A percentile compares a stretch with the other conserved stretches of the same genome.
These are phyloP conservation scores for Callipepla californica DNA, from an alignment of 2,113 vertebrate species.

Conservation along the genomic window DNA sequence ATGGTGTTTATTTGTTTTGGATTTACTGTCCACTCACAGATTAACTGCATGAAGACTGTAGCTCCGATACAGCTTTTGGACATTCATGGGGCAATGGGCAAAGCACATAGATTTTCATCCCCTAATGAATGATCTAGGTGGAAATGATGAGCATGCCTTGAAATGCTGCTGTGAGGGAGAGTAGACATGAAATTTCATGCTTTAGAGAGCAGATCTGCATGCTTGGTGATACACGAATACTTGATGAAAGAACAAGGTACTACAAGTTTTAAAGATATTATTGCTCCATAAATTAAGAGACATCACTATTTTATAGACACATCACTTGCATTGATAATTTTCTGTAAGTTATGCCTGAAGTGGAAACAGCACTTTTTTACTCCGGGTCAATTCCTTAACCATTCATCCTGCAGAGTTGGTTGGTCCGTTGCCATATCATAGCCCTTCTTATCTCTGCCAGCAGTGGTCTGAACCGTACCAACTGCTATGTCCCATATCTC, in stretches of 20 bases:
- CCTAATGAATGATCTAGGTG: accelerated
- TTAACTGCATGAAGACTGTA: not conserved
- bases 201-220: not conserved
- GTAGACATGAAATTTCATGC: not conserved
- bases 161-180: not conserved
- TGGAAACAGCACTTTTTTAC: not conserved
- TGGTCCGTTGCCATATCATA: not conserved
- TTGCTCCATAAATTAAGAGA: not conserved
- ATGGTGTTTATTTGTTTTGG: not conserved
- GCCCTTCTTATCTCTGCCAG: not conserved
- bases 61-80: not conserved
- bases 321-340: not conserved
- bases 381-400: not conserved
- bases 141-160: not conserved
- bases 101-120: not conserved
- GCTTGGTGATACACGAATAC: not conserved
- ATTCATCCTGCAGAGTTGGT: not conserved
- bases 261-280: not conserved
- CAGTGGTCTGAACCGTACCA: not conserved
- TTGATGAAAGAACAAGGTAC: not conserved
- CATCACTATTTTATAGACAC: not conserved
- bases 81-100: not conserved
- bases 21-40: not conserved
- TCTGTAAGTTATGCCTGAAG: not conserved
- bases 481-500: not conserved